Percentiles rank a stretch among this genome's conserved stretches.
These are phyloP conservation scores for Empidonax alnorum DNA, from an alignment of 2,113 vertebrate species.

Conservation along the genomic window DNA sequence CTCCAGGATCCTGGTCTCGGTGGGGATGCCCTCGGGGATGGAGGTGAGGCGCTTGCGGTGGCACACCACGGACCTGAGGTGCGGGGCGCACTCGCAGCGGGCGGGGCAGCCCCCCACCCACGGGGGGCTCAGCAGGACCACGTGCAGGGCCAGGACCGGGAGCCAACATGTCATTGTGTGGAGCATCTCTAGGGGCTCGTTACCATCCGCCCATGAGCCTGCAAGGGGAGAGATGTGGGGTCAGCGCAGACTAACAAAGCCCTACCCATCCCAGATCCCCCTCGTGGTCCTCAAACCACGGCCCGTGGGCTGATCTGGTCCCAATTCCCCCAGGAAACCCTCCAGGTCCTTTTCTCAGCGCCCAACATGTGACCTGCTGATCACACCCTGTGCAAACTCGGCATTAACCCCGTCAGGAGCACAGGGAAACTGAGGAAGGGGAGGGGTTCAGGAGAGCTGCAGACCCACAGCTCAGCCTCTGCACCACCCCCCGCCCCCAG, in stretches of 20 bases:
- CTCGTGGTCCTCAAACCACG: not conserved
- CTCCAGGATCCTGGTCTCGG: conserved; percentile 88
- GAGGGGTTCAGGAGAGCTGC: not conserved
- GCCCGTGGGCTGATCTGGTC: not conserved
- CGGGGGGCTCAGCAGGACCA: conserved; percentile 69
- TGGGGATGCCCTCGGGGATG: conserved; percentile 90
- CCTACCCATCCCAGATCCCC: rapidly evolving
- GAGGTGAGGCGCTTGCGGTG: conserved; percentile 86
- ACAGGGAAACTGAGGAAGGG: not conserved
- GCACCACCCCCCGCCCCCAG: not conserved
- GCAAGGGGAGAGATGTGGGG: not conserved
- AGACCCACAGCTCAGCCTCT: not conserved
- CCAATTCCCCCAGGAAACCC: not conserved
- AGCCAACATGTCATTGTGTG: conserved; percentile 79
- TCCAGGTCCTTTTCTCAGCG: not conserved
- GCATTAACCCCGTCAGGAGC: rapidly evolving
- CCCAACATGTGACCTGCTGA: rapidly evolving
- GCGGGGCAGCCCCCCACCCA: conserved; percentile 80
- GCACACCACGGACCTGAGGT: conserved; percentile 84
- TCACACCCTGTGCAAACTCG: not conserved
- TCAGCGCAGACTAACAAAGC: not conserved
- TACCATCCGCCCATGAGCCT: conserved; percentile 82
- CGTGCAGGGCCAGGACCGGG: conserved; percentile 74
- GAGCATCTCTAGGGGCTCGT: conserved; percentile 69
- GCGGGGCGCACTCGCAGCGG: conserved; percentile 87